Base-by-base conservation (phyloP, 2,797 vertebrate species). In the Coilia nasus region DNA sequence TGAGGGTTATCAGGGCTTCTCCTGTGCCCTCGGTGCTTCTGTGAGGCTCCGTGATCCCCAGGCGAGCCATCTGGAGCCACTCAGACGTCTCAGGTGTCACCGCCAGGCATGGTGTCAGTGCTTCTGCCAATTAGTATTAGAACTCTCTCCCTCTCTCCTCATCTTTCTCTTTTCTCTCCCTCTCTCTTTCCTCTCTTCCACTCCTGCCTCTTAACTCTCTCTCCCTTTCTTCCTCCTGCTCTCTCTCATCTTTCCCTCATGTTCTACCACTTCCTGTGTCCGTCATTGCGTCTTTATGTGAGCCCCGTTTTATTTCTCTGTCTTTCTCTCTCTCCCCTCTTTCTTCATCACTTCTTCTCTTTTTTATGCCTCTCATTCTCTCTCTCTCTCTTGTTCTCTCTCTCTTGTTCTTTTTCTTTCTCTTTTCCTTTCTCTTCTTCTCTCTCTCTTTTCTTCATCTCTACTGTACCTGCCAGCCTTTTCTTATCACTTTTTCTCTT, bases 1-100 rank as follows among this genome's bases (percentile, higher is more conserved):
- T 75, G 67, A 75, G 67, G 1, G 31, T 35, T 35, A 25, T 75
- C 67, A 75, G 67, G 28, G 14, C 15, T 35, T 35, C 64, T 67
- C 25, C 62, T 9, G 60, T 1, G 60, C 9, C n/a, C 64, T 67
- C 10, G 3, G 25, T 12, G 23, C 25, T 11, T 28, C 23, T 28
- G 25, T 67, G 67, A 31, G 67, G 31, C 25, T 75, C 12, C 10
- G 67, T 75, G 67, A 75, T 75, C 67, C 67, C 67, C 67, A 75
- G 31, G 28, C 67, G 31, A 75, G 12, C 67, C 67, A 75, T 75
- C 67, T 75, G 67, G 67, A 75, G 28, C 14, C 23, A 2, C 25
- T 87, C 82, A 88, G 86, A 86, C 87, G 86, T 89, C 83, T 90
- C 88, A 88, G 82, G 87, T 83, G 91, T 90, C 80, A 81, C 41